Conservation (phyloP, 2,797 vertebrate genomes). For the Knipowitschia caucasica region DNA sequence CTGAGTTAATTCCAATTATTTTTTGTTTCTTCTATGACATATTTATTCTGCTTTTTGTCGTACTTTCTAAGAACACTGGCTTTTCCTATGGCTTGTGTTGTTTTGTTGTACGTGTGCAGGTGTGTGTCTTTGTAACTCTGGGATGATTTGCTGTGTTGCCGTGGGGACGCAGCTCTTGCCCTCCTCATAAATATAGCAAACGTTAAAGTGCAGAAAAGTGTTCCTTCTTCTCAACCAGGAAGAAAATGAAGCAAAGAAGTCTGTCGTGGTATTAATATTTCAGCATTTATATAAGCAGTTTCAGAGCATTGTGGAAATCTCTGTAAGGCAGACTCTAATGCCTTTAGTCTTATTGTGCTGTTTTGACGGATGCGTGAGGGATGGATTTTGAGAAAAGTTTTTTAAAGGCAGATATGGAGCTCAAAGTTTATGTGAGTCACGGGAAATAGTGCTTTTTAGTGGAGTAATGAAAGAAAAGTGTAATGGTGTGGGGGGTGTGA, state of each 20-base stretch:
- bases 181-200: slow-evolving; percentile 80
- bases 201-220: slow-evolving; percentile 81
- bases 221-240: slow-evolving; percentile 61
- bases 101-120: slow-evolving; percentile 13
- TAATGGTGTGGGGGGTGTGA: slow-evolving; percentile 45
- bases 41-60: background rate
- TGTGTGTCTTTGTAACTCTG: slow-evolving; percentile 34
- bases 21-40: background rate
- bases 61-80: slow-evolving; percentile 38
- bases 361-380: slow-evolving; percentile 22
- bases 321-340: slow-evolving; percentile 19
- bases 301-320: slow-evolving; percentile 31
- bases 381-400: slow-evolving; percentile 59
- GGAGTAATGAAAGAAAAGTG: slow-evolving; percentile 60
- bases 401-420: slow-evolving; percentile 47
- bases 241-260: slow-evolving; percentile 45
- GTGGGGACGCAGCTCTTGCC: slow-evolving; percentile 56
- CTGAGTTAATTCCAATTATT: background rate
- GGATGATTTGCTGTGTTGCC: slow-evolving; percentile 66
- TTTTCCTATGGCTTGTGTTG: background rate
- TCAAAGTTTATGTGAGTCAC: slow-evolving; percentile 54
- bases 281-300: slow-evolving; percentile 67
- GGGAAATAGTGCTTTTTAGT: slow-evolving; percentile 48
- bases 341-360: slow-evolving; percentile 16
- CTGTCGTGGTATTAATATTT: slow-evolving; percentile 77